Base-by-base conservation (phyloP, 2,113 vertebrate species). In the Macquaria ambigua region DNA sequence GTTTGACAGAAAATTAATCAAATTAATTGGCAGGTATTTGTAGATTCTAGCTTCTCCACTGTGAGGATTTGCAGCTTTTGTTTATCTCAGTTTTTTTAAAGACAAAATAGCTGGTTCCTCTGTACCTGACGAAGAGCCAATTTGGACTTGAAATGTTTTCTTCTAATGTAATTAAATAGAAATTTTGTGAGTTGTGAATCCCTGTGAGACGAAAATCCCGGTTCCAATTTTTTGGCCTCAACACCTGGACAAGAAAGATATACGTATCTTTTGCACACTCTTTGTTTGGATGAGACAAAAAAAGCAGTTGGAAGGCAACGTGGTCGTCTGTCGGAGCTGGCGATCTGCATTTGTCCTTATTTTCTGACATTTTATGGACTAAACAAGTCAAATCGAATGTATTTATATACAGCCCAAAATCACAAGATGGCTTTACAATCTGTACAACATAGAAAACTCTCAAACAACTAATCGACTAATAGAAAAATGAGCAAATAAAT, bases 151-250 rank as follows among this genome's bases (percentile, higher is more conserved):
- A 73, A 25, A 15, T 25, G 6, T 25, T 20, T 52, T 46, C 34
- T 34, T 43, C 5, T 46, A 14, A 48, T 25, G 10, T 62, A 31
- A 41, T 23, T 53, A 41, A 52, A 72, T 31, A 23, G 4, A 28
- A 2, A 20, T 63, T 62, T 34, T 52, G 15, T 1, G 1, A 69
- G 77, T 46, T 70, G 31, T 56, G 39, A 67, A n/a, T 41, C 21
- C 2, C 0, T 75, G 43, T 85, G 75, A 83, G 14, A 37, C 7
- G 16, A 56, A 64, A 87, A 63, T 68, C 14, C 69, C 34, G 55
- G 41, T 67, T 43, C 41, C 43, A 68, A n/a, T n/a, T 71, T 74
- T 61, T 56, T 77, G 20, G 50, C 59, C 39, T 59, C 14, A 75
- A 16, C 31, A 41, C 14, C 12, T 23, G 37, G 50, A 68, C n/a